phyloP scores from a whole-genome alignment of 2,888 invertebrate species.

The Polietes domitor region DNA sequence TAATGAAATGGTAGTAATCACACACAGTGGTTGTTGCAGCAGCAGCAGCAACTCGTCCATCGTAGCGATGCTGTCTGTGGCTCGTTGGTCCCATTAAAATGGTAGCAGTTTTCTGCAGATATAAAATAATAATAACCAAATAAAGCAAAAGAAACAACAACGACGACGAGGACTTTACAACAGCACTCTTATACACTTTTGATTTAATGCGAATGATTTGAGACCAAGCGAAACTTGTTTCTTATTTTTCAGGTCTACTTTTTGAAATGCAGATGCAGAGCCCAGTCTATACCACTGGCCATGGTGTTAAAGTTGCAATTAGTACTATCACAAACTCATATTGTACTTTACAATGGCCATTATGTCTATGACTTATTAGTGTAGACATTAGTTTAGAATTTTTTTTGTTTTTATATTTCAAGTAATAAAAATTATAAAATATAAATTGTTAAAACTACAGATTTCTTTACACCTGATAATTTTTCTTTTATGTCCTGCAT shows the following conservation, averaged over 20 bases:
- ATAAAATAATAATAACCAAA: slow-evolving; percentile 1
- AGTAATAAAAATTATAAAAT: too few species aligned
- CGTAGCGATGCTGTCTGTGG: neutral
- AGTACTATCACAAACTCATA: too few species aligned
- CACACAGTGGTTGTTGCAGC: neutral
- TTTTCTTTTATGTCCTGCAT: too few species aligned
- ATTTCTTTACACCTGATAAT: too few species aligned
- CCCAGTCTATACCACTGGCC: too few species aligned
- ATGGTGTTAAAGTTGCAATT: too few species aligned
- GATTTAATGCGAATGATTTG: slow-evolving; percentile 27
- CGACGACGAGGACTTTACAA: neutral
- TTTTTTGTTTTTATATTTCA: too few species aligned
- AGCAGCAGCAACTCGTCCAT: neutral
- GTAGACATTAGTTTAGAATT: too few species aligned
- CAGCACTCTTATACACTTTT: neutral
- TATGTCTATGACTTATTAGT: too few species aligned
- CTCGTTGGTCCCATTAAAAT: neutral
- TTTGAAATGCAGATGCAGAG: too few species aligned
- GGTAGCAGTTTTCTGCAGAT: slow-evolving; percentile 1
- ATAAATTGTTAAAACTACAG: too few species aligned
- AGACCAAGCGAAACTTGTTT: neutral
- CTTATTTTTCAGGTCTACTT: neutral
- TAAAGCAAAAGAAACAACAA: neutral
- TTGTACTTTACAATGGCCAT: too few species aligned
- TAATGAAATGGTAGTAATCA: slow-evolving; percentile 25